Base-by-base conservation (phyloP, 2,797 vertebrate species). In the Helicolenus hilgendorfi region DNA sequence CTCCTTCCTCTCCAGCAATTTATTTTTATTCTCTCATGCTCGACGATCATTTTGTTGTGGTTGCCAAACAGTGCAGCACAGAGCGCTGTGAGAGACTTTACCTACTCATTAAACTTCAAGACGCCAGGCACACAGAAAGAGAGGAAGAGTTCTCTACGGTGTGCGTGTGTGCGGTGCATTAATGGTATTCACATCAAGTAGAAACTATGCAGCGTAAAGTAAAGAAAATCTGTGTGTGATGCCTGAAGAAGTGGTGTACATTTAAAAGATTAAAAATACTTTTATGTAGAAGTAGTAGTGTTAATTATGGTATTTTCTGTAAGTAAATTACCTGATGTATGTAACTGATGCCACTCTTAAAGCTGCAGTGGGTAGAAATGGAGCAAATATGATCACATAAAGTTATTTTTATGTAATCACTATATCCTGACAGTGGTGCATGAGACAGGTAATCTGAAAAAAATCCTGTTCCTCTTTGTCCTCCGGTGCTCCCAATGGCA, bases 41-140 rank as follows among this genome's bases (percentile, higher is more conserved):
- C 77, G 62, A 87, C 77, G 27, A 85, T 88, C 49, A 89, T 89
- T 89, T 92, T 90, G 70, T 89, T 89, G 76, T 76, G 83, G 71
- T 53, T 84, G 81, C 85, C 74, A 74, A 90, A 72, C 77, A 84
- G 69, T 69, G 83, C 85, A 62, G 63, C 79, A 26, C 71, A 22
- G 77, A 88, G 75, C 60, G 15, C 77, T 49, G 83, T 67, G 82
- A 77, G 63, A 86, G 76, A 84, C 72, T 62, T 81, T 83, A 79
- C 65, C 79, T 49, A 56, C 84, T 95, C 89, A 93, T 94, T 92
- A 92, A 86, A 91, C 90, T 91, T 86, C 74, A 83, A 91, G 87
- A 81, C 45, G 45, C 53, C 63, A 75, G 59, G 62, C 86, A 86
- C 63, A 82, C 31, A 81, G 35, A 89, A 56, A 88, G 53, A 88